phyloP scores from a whole-genome alignment of 2,797 vertebrate genomes.

The Semaprochilodus insignis region DNA sequence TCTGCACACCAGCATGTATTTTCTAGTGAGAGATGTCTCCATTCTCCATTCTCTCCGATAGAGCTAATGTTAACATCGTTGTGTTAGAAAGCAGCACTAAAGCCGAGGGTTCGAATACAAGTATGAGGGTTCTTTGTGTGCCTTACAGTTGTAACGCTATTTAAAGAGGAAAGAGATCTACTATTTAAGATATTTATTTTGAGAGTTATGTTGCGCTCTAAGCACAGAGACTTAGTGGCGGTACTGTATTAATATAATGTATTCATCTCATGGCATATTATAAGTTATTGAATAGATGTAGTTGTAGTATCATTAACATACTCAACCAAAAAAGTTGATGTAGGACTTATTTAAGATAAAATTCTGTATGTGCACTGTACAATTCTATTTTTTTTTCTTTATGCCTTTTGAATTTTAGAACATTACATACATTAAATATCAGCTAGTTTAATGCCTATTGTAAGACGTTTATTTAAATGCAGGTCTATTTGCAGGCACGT shows the following conservation, averaged over 20 bases:
- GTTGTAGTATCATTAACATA: conserved; percentile 94
- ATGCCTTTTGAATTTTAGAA: conserved; percentile 87
- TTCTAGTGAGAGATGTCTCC: conserved; percentile 37
- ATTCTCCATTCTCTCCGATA: conserved; percentile 40
- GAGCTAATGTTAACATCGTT: conserved; percentile 31
- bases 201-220: conserved; percentile 93
- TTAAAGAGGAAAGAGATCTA: conserved; percentile 77
- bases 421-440: conserved; percentile 86
- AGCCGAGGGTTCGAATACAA: conserved; percentile 76
- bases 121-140: conserved; percentile 72
- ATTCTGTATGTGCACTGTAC: conserved; percentile 96
- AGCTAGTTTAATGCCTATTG: conserved; percentile 85
- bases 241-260: conserved; percentile 97
- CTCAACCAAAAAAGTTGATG: conserved; percentile 95
- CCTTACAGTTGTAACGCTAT: conserved; percentile 97
- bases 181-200: conserved; percentile 98
- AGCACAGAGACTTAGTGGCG: conserved; percentile 93
- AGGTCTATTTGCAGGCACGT: conserved; percentile 77
- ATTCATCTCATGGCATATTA: conserved; percentile 99
- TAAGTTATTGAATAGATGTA: conserved; percentile 99
- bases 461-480: conserved; percentile 80
- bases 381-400: conserved; percentile 79
- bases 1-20: conserved; percentile 52
- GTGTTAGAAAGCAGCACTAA: conserved; percentile 56
- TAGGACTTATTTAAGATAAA: conserved; percentile 95